phyloP scores from a whole-genome alignment of 2,888 invertebrate species.

The Eupsilia transversa region DNA sequence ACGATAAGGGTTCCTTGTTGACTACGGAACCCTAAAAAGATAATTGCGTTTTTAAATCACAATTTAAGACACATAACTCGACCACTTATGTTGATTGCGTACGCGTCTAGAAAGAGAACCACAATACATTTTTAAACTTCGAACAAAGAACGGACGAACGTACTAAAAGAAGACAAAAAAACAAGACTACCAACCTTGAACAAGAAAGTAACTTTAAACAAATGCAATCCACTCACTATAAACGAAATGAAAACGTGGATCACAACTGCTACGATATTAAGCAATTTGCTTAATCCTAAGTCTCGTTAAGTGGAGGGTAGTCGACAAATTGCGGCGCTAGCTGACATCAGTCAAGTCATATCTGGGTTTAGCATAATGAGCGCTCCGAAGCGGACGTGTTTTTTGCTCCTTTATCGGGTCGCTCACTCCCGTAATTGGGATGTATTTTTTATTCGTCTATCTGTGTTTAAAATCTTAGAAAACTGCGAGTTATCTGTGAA shows the following conservation, averaged over 20 bases:
- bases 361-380: slow-evolving; percentile 74
- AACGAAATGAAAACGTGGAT: slow-evolving; percentile 55
- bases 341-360: slow-evolving; percentile 74
- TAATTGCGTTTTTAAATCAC: neutral
- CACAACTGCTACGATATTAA: slow-evolving; percentile 68
- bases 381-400: slow-evolving; percentile 63
- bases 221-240: slow-evolving; percentile 33
- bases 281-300: slow-evolving; percentile 71
- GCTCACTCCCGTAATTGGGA: slow-evolving; percentile 67
- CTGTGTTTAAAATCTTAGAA: slow-evolving; percentile 62
- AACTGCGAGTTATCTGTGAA: slow-evolving; percentile 50
- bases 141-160: neutral
- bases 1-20: no score
- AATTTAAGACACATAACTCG: neutral
- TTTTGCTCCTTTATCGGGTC: slow-evolving; percentile 69
- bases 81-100: slow-evolving; percentile 19
- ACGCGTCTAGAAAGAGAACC: slow-evolving; percentile 3
- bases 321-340: slow-evolving; percentile 73
- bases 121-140: slow-evolving; percentile 35
- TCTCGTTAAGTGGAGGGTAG: slow-evolving; percentile 69
- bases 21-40: no score
- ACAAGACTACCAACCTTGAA: slow-evolving; percentile 9
- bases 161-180: neutral
- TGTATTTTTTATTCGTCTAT: slow-evolving; percentile 70
- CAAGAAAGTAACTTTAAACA: slow-evolving; percentile 19